Conservation (phyloP, 2,113 vertebrate species). For the Ondatra zibethicus region DNA sequence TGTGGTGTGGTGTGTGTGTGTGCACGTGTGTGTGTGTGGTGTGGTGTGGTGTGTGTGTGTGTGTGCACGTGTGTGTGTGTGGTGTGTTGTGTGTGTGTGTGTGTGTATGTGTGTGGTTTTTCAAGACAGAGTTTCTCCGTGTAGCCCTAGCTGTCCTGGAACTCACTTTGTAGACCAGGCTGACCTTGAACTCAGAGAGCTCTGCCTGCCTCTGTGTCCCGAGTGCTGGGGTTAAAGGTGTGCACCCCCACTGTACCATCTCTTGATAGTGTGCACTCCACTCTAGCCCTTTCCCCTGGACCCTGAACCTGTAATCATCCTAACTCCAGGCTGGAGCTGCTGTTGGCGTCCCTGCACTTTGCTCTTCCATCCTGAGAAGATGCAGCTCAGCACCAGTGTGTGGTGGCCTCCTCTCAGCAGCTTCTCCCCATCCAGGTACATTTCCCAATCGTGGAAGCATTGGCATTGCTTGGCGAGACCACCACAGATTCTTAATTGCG, state of each 20-base stretch:
- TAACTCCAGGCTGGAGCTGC: neutral
- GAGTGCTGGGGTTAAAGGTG: neutral
- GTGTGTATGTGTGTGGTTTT: neutral
- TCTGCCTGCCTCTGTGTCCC: too few species aligned
- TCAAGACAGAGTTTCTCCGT: neutral
- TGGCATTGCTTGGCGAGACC: neutral
- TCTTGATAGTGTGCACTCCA: neutral
- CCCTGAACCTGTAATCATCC: neutral
- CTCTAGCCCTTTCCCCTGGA: neutral
- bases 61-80: neutral
- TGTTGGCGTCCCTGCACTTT: neutral
- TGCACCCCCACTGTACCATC: neutral
- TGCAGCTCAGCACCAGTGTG: neutral
- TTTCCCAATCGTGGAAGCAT: neutral
- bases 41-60: neutral
- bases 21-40: neutral
- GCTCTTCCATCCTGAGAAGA: neutral
- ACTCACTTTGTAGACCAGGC: neutral
- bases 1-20: too few species aligned
- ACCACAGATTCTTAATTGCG: neutral
- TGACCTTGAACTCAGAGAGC: neutral
- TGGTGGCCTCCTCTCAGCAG: neutral
- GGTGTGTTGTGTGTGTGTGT: neutral
- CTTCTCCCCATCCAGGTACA: neutral
- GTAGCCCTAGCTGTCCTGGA: neutral